Conservation (phyloP, 2,797 vertebrate species). For the Babyrousa celebensis region DNA sequence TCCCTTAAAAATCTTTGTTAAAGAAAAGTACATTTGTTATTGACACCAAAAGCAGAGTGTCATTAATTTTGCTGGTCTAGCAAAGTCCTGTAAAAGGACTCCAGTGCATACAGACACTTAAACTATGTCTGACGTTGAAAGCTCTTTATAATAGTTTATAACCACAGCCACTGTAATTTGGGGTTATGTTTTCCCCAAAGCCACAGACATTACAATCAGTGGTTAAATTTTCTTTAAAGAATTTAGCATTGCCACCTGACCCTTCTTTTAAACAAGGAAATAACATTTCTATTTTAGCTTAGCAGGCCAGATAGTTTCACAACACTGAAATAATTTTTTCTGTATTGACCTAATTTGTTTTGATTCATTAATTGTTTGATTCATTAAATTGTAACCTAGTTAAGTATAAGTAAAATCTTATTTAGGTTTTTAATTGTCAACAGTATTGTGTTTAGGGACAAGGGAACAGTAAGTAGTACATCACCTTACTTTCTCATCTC, state of each 20-base stretch:
- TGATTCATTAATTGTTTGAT: conserved; percentile 59
- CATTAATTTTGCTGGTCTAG: conserved; percentile 81
- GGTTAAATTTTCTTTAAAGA: conserved; percentile 89
- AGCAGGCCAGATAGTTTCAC: conserved; percentile 56
- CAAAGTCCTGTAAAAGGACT: conserved; percentile 74
- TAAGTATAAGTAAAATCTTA: background rate
- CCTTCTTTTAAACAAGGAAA: conserved; percentile 85
- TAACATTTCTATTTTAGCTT: conserved; percentile 76
- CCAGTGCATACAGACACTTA: conserved; percentile 64
- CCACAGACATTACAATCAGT: conserved; percentile 86
- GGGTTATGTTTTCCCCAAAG: conserved; percentile 87
- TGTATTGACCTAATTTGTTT: conserved; percentile 46
- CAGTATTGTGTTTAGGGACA: background rate
- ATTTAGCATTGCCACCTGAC: conserved; percentile 87
- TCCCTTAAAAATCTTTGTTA: conserved; percentile 33
- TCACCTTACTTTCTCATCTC: background rate
- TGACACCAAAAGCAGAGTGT: conserved; percentile 41
- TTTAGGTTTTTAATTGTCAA: conserved; percentile 22
- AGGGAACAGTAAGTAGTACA: background rate
- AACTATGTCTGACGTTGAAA: conserved; percentile 84
- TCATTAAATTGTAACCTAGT: conserved; percentile 9
- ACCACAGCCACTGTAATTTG: conserved; percentile 88
- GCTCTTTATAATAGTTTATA: conserved; percentile 81
- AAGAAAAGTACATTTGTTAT: conserved; percentile 57
- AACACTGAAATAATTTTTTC: conserved; percentile 46